These are phyloP conservation scores for Callorhinus ursinus DNA, from an alignment of 2,113 vertebrate genomes.

Conservation along the genomic window DNA sequence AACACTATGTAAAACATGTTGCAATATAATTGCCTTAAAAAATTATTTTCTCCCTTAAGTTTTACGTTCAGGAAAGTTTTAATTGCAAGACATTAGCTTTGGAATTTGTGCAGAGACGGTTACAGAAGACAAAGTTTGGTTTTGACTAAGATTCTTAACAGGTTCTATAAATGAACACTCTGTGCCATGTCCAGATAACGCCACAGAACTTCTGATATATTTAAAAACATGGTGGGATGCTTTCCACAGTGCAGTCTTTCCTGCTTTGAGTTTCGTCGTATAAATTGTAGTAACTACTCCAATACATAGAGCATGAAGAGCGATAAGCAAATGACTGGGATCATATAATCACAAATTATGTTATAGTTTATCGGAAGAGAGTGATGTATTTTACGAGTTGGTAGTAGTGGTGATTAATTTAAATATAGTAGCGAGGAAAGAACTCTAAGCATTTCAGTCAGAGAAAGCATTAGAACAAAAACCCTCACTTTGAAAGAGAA, in stretches of 20 bases:
- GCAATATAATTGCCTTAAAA: background rate
- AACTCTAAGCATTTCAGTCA: background rate
- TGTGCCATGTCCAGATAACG: background rate
- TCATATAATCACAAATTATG: background rate
- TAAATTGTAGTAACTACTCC: background rate
- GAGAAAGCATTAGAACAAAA: background rate
- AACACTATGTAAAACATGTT: background rate
- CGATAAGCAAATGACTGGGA: background rate
- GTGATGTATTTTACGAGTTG: background rate
- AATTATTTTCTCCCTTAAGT: background rate
- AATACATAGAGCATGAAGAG: background rate
- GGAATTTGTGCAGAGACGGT: background rate
- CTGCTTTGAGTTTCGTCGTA: background rate
- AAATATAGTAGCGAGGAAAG: background rate
- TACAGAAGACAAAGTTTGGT: background rate
- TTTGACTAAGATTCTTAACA: background rate
- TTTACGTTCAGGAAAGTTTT: background rate
- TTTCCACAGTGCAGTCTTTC: background rate
- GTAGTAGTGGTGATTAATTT: background rate
- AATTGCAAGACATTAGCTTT: background rate
- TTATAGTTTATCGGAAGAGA: background rate
- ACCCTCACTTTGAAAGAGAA: background rate
- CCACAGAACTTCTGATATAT: background rate
- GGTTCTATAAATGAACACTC: background rate
- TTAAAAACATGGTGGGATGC: background rate